phyloP scores from a whole-genome alignment of 2,888 invertebrate species.

The Sphaerophoria rueppellii region DNA sequence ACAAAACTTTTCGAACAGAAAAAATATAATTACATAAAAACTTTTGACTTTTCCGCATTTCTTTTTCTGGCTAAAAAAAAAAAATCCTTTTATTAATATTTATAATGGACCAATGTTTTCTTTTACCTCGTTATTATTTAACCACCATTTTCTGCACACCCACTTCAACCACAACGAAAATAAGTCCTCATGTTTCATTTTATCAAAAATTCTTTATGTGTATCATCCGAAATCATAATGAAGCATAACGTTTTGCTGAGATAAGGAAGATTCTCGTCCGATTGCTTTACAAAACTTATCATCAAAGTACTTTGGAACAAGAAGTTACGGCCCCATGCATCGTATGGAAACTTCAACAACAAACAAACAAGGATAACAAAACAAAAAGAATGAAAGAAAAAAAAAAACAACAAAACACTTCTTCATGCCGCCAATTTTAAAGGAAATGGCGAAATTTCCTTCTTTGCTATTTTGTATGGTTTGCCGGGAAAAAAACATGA shows the following conservation, averaged over 20 bases:
- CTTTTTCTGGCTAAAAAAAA: too few relatives aligned
- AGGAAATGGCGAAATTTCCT: slow-evolving; percentile 31
- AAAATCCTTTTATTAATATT: background rate
- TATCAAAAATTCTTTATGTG: background rate
- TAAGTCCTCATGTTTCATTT: background rate
- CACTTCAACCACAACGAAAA: background rate
- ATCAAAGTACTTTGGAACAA: slow-evolving; percentile 27
- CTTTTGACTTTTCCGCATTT: too few relatives aligned
- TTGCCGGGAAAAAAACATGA: slow-evolving; percentile 41
- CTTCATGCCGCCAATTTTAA: slow-evolving; percentile 30
- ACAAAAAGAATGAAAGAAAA: background rate
- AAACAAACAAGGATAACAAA: too few relatives aligned
- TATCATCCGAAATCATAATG: slow-evolving; percentile 2
- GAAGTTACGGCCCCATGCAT: slow-evolving; percentile 50
- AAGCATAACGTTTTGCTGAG: slow-evolving; percentile 3
- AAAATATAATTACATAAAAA: too few relatives aligned
- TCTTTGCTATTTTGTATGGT: slow-evolving; percentile 47
- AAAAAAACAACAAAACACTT: slow-evolving; percentile 28
- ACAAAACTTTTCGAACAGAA: too few relatives aligned
- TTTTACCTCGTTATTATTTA: background rate
- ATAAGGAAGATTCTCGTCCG: slow-evolving; percentile 16
- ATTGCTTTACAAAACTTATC: slow-evolving; percentile 20
- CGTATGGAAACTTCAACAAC: background rate
- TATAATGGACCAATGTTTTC: background rate
- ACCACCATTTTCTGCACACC: background rate